phyloP scores from a whole-genome alignment of 1,140 invertebrate genomes.

The Phortica variegata region DNA sequence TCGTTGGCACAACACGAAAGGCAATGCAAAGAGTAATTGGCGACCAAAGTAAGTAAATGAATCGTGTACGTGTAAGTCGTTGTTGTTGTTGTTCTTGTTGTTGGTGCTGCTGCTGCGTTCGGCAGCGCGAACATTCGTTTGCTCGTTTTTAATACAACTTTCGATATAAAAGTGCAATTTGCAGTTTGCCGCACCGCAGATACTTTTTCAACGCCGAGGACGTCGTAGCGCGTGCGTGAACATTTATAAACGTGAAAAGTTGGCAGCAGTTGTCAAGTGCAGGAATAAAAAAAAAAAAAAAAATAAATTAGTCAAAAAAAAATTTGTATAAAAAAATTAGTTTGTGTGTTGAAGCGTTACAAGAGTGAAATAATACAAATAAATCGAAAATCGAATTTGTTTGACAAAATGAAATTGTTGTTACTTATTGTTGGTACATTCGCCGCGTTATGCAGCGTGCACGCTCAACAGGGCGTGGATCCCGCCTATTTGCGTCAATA shows the following conservation, averaged over 20 bases:
- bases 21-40: too few relatives aligned
- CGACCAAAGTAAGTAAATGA: too few relatives aligned
- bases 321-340: too few relatives aligned
- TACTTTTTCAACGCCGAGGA: slow-evolving; percentile 39
- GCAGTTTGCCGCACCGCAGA: slow-evolving; percentile 37
- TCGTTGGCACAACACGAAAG: too few relatives aligned
- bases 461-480: slow-evolving; percentile 47
- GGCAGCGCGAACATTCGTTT: background rate
- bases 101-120: slow-evolving; percentile 5
- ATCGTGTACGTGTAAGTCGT: too few relatives aligned
- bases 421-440: slow-evolving; percentile 38
- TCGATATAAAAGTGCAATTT: slow-evolving; percentile 53
- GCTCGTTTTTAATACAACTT: too few relatives aligned
- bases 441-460: slow-evolving; percentile 28
- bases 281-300: slow-evolving; percentile 6
- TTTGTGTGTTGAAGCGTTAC: too few relatives aligned
- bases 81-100: too few relatives aligned
- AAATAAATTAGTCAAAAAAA: background rate
- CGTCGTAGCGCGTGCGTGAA: slow-evolving; percentile 25
- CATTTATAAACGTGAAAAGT: too few relatives aligned
- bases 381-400: too few relatives aligned
- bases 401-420: slow-evolving; percentile 38
- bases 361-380: too few relatives aligned
- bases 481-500: slow-evolving; percentile 53
- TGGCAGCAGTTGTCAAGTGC: slow-evolving; percentile 20